Evolutionary conservation across 2,797 vertebrate species (phyloP).

Genomic region (Lutjanus campechanus): DNA sequence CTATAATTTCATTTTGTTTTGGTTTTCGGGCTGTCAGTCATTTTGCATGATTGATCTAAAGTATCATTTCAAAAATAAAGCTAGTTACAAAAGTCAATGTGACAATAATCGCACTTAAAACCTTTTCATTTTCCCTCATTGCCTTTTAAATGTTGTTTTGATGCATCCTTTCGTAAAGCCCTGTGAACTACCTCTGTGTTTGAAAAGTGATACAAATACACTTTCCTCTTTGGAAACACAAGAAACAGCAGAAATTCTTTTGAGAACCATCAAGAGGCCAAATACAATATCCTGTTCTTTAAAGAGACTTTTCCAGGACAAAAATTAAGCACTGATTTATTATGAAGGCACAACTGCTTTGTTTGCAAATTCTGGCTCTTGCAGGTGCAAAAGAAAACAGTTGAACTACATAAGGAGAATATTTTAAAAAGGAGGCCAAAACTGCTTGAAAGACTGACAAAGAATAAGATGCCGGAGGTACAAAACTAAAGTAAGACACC

Average conservation of each 20-base stretch:
- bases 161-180: not conserved
- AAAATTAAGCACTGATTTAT: constrained; percentile 47
- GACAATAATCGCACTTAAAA: no score
- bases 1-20: not conserved
- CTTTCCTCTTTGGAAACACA: not conserved
- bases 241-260: not conserved
- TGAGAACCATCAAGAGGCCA: constrained; percentile 1
- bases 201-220: not conserved
- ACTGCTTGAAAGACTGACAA: not conserved
- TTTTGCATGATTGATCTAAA: not conserved
- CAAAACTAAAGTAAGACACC: not conserved
- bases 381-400: constrained; percentile 50
- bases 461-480: not conserved
- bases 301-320: constrained; percentile 51
- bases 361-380: constrained; percentile 17
- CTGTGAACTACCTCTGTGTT: not conserved
- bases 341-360: constrained; percentile 8
- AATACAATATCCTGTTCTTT: not conserved
- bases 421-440: constrained; percentile 29
- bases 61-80: not conserved
- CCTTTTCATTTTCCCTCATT: not conserved
- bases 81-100: not conserved
- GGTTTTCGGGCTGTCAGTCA: not conserved
- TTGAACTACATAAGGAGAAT: not conserved
- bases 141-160: not conserved